Conservation (phyloP, 1,140 invertebrate species). For the Drosophila arizonae region DNA sequence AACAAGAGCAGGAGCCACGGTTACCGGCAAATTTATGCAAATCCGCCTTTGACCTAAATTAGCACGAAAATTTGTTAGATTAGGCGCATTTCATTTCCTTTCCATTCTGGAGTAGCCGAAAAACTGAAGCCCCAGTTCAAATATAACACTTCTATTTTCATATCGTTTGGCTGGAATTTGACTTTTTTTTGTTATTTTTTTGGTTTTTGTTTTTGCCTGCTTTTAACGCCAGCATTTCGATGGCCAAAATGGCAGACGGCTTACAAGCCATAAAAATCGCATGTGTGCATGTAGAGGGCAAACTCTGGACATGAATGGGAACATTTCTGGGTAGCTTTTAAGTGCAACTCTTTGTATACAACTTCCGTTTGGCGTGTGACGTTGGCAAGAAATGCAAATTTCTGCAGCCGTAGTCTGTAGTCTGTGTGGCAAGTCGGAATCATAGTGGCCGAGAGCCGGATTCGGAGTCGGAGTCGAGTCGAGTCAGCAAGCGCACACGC, state of each 20-base stretch:
- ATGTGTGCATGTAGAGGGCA: slow-evolving; percentile 55
- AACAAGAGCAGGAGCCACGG: slow-evolving; percentile 42
- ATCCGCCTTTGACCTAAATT: slow-evolving; percentile 79
- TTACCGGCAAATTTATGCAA: slow-evolving; percentile 70
- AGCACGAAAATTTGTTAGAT: slow-evolving; percentile 80
- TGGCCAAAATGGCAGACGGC: slow-evolving; percentile 51
- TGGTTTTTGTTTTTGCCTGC: not conserved
- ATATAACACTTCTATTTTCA: slow-evolving; percentile 24
- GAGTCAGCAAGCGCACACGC: slow-evolving; percentile 70
- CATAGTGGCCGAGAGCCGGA: not conserved
- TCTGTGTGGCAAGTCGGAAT: not conserved
- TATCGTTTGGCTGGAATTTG: not conserved
- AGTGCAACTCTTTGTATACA: slow-evolving; percentile 81
- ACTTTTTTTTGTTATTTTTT: no score
- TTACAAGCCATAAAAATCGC: slow-evolving; percentile 76
- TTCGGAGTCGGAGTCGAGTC: slow-evolving; percentile 50
- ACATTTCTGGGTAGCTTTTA: slow-evolving; percentile 66
- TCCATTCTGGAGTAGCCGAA: slow-evolving; percentile 45
- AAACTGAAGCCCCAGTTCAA: slow-evolving; percentile 27
- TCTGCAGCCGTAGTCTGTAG: slow-evolving; percentile 46
- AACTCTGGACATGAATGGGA: slow-evolving; percentile 58
- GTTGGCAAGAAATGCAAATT: slow-evolving; percentile 74
- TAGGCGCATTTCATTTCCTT: slow-evolving; percentile 77
- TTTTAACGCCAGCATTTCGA: slow-evolving; percentile 51
- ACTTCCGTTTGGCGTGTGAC: slow-evolving; percentile 80